phyloP scores from a whole-genome alignment of 35 echinoderm and acorn worm species.

The Diadema setosum region DNA sequence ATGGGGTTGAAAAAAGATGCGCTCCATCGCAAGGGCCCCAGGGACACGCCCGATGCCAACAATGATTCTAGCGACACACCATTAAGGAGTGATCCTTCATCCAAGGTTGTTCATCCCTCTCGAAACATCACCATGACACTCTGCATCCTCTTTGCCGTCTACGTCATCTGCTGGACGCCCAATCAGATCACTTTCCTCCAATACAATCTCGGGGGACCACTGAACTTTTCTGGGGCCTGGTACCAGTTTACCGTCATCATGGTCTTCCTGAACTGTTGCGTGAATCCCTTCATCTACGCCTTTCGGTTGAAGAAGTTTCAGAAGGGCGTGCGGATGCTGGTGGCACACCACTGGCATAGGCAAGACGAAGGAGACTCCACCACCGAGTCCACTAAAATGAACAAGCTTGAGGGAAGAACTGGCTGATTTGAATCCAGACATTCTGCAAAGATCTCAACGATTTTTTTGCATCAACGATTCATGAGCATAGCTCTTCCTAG shows the following conservation, averaged over 20 bases:
- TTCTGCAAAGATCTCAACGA: too few species aligned
- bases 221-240: slow-evolving; percentile 24
- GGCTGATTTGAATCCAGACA: too few species aligned
- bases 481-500: too few species aligned
- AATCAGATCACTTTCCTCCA: slow-evolving; percentile 56
- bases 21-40: background rate
- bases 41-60: background rate
- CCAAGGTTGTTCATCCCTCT: background rate
- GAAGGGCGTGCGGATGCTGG: background rate
- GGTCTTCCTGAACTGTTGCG: slow-evolving; percentile 39
- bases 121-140: slow-evolving; percentile 39
- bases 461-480: too few species aligned
- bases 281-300: slow-evolving; percentile 61
- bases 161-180: slow-evolving; percentile 65
- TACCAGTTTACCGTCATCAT: slow-evolving; percentile 43
- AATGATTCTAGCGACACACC: background rate
- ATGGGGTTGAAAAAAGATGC: slow-evolving; percentile 31
- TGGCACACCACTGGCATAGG: background rate
- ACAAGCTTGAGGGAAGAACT: too few species aligned
- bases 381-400: too few species aligned
- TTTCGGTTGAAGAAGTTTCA: slow-evolving; percentile 45
- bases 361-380: too few species aligned
- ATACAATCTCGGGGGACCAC: slow-evolving; percentile 37
- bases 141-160: slow-evolving; percentile 37
- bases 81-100: background rate